Evolutionary conservation across 2,888 invertebrate species (phyloP).

Genomic region (Hyppa rectilinea): DNA sequence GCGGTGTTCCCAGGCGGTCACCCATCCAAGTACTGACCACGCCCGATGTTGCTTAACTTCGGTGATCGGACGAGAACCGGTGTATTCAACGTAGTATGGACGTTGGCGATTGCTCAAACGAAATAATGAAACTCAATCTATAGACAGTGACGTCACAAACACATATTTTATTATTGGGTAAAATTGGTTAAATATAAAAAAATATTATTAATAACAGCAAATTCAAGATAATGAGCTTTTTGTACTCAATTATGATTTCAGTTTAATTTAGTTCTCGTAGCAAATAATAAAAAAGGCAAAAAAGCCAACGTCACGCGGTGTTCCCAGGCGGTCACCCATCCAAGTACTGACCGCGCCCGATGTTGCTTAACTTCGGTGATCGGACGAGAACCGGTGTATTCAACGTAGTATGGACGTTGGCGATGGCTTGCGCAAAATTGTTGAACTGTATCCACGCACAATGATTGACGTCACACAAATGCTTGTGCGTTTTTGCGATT

Average conservation of each 20-base stretch:
- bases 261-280: too few species aligned
- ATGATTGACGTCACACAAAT: neutral
- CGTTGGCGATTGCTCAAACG: conserved; percentile 3
- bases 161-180: too few species aligned
- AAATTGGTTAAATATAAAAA: too few species aligned
- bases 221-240: too few species aligned
- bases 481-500: neutral
- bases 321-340: conserved; percentile 86
- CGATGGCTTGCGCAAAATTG: conserved; percentile 25
- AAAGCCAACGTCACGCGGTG: conserved; percentile 77
- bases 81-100: conserved; percentile 85
- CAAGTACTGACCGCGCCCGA: conserved; percentile 87
- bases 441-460: neutral
- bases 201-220: too few species aligned
- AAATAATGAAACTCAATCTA: neutral
- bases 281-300: too few species aligned
- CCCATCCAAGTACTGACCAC: conserved; percentile 85
- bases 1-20: conserved; percentile 83
- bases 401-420: conserved; percentile 86
- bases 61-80: conserved; percentile 72
- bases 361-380: conserved; percentile 89
- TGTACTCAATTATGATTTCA: too few species aligned
- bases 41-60: conserved; percentile 80
- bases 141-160: neutral
- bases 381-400: conserved; percentile 88